A percentile compares a stretch with the other conserved stretches of the same genome.
Evolutionary conservation across 2,797 vertebrate genomes (phyloP).

Genomic region (Austrolebias charrua): DNA sequence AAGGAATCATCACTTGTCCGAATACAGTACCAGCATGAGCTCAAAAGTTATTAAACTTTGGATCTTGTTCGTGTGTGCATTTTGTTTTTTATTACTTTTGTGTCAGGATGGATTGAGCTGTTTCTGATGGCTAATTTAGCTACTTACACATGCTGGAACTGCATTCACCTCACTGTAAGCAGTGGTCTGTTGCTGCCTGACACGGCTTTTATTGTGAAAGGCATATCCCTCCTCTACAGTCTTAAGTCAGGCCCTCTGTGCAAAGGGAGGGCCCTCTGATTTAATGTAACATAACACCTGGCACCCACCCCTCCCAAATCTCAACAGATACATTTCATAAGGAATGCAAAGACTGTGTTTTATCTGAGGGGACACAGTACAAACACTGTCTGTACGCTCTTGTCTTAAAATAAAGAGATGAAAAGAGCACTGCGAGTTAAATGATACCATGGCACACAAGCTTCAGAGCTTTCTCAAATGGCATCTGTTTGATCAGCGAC

Average conservation of each 20-base stretch:
- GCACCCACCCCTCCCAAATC: conserved; percentile 75
- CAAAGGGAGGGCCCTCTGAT: conserved; percentile 79
- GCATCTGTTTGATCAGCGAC: conserved; percentile 67
- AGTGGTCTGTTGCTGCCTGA: neutral
- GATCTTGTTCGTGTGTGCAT: neutral
- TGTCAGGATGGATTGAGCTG: neutral
- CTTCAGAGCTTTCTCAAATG: conserved; percentile 64
- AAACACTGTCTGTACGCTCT: conserved; percentile 71
- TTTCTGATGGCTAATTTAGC: neutral
- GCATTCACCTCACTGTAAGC: neutral
- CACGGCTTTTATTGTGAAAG: conserved; percentile 55
- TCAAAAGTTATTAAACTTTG: neutral
- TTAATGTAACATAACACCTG: conserved; percentile 78
- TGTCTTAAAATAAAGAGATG: conserved; percentile 78
- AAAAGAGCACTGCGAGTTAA: conserved; percentile 60
- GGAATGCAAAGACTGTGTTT: conserved; percentile 80
- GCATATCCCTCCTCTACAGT: neutral
- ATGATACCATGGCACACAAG: conserved; percentile 64
- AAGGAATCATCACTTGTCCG: too few species aligned
- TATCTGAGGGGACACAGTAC: conserved; percentile 74
- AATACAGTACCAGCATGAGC: too few species aligned
- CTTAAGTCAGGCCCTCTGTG: neutral
- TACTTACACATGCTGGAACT: neutral
- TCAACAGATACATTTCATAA: conserved; percentile 77
- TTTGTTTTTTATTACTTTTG: neutral